Base-by-base conservation (phyloP, 2,113 vertebrate genomes). In the Lophotis ruficrista region DNA sequence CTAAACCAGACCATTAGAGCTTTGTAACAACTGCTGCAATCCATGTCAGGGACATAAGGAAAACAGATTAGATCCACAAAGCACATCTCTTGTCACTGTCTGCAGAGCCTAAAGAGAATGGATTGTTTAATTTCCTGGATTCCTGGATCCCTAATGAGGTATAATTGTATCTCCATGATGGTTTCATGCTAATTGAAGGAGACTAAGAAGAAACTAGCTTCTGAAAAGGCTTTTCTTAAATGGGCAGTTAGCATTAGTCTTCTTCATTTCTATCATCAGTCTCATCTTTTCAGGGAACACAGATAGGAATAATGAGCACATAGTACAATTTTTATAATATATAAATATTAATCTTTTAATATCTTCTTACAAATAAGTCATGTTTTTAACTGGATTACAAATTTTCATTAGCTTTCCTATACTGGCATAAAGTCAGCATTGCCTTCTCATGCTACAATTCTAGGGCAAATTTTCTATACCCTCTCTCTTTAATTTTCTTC, bases 51-150 rank as follows among this genome's bases (percentile, higher is more conserved):
- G 45, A 85, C 70, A 77, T 48, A 85, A 80, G 62, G 22, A 91
- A 95, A 94, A 82, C 54, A 94, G 54, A 96, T 93, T 65, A 89
- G n/a, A 68, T 41, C 54, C 66, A 85, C 27, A 76, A 79, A 87
- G 53, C 24, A 37, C 54, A 50, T 57, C 61, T 87, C 48, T 91
- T 90, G 73, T 85, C 2, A 0, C n/a, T 91, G 81, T 80, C 84
- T 96, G 57, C 58, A 83, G 43, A 71, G 61, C 41, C 65, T 69
- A 76, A 83, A 87, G 50, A 94, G 90, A 85, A 95, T 77, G 70
- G 78, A 87, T 95, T 90, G 45, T 71, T 96, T 93, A 54, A 85
- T 95, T 96, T 96, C 91, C 95, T 94, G 66, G 47, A 91, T 94
- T 91, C 84, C 84, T 80, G 84, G 93, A 81, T 89, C 56, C 64